Percentiles rank a stretch among this genome's conserved stretches.
phyloP scores from a whole-genome alignment of 2,113 vertebrate genomes.

The Caloenas nicobarica region DNA sequence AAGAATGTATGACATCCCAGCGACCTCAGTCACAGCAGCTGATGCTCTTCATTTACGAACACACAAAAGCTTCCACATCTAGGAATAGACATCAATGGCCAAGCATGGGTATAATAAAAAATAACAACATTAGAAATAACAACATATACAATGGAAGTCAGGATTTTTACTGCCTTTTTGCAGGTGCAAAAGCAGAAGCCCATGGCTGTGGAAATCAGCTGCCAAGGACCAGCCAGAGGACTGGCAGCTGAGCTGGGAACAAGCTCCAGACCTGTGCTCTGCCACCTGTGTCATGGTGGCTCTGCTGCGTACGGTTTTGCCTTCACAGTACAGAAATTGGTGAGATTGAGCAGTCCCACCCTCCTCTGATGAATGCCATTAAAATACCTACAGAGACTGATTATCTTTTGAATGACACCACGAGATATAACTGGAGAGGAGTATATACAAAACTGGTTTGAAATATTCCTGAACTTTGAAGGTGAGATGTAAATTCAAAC shows the following conservation, averaged over 20 bases:
- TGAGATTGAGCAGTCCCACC: neutral
- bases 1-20: neutral
- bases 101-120: neutral
- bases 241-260: neutral
- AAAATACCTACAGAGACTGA: neutral
- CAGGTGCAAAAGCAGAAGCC: neutral
- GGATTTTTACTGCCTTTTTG: neutral
- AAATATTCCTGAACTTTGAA: neutral
- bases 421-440: neutral
- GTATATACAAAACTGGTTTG: neutral
- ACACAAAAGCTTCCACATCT: neutral
- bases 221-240: neutral
- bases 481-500: neutral
- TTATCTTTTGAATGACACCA: neutral
- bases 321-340: neutral
- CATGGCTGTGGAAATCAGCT: neutral
- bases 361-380: neutral
- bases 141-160: neutral
- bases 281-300: accelerated
- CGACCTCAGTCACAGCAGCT: neutral
- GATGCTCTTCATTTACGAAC: neutral
- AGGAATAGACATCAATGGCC: neutral
- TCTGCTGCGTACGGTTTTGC: neutral
- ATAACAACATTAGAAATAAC: neutral
- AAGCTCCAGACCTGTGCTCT: neutral